Base-by-base conservation (phyloP, 2,113 vertebrate genomes). In the Callorhinus ursinus region DNA sequence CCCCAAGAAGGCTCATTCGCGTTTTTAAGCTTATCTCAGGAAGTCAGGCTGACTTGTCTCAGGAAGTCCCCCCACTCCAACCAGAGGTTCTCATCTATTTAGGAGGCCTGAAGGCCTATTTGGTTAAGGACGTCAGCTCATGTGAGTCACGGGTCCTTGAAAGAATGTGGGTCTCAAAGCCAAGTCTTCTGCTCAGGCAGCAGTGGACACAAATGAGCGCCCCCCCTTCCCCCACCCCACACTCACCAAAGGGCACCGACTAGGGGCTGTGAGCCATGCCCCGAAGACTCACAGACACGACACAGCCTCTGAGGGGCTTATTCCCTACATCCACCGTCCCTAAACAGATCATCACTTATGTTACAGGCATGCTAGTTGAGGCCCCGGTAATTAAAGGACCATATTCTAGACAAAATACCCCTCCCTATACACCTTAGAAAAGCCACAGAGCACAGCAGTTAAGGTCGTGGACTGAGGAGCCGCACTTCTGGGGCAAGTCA, bases 201-300 rank as follows among this genome's bases (percentile, higher is more conserved):
- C 59, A 79, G 9, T 3, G 16, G 74, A 65, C 42, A 3, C 5
- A 88, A 39, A 69, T 10, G 26, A 39, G 74, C 28, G 26, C 65
- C 46, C 24, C 55, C 42, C 22, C 5, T 5, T 31, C 18, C 1
- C 1, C 24, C 18, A 9, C 14, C 36, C 18, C 7, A 7, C 1
- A 4, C 8, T 53, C 21, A 22, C 83, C 36, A 21, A 51, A 46
- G 3, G 21, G 83, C 74, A 74, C 19, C 1, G 9, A 19, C 4
- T 1, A 57, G 16, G 82, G 79, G 21, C 15, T 76, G 39, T 5
- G 4, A 7, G 8, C 1, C 1, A 18, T 1, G 5, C 10, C 33
- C 31, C 77, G 3, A 53, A 51, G 14, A 80, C 16, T 63, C 76
- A 82, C 3, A 65, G 55, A 79, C 33, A 31, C 19, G 15, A 19